phyloP scores from a whole-genome alignment of 2,888 invertebrate genomes.

The Exephanes ischioxanthus region DNA sequence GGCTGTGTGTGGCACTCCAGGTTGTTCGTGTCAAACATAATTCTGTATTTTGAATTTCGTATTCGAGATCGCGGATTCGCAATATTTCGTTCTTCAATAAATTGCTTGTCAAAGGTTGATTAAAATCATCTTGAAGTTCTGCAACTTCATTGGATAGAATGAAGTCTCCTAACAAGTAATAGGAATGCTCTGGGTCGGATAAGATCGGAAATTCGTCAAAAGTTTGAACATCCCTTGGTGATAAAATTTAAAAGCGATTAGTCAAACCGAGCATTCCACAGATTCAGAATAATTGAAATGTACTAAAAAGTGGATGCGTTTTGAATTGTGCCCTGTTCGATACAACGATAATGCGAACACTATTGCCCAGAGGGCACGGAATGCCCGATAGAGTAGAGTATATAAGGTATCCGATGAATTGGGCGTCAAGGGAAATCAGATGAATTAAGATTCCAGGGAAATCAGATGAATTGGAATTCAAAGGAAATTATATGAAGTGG shows the following conservation, averaged over 20 bases:
- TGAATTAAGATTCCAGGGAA: too few species aligned
- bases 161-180: neutral
- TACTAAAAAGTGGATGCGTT: neutral
- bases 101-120: neutral
- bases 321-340: neutral
- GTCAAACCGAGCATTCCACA: neutral
- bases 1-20: too few species aligned
- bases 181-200: neutral
- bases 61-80: neutral
- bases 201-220: neutral
- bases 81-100: neutral
- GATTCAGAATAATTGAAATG: too few species aligned
- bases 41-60: neutral
- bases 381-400: too few species aligned
- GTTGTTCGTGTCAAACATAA: too few species aligned
- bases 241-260: neutral
- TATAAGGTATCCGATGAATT: neutral
- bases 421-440: too few species aligned
- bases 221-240: neutral
- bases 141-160: neutral
- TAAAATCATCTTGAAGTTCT: neutral
- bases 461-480: too few species aligned
- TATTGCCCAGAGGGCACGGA: too few species aligned
- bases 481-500: too few species aligned
- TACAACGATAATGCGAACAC: neutral